Conservation (phyloP, 2,113 vertebrate species). For the Bos taurus region DNA sequence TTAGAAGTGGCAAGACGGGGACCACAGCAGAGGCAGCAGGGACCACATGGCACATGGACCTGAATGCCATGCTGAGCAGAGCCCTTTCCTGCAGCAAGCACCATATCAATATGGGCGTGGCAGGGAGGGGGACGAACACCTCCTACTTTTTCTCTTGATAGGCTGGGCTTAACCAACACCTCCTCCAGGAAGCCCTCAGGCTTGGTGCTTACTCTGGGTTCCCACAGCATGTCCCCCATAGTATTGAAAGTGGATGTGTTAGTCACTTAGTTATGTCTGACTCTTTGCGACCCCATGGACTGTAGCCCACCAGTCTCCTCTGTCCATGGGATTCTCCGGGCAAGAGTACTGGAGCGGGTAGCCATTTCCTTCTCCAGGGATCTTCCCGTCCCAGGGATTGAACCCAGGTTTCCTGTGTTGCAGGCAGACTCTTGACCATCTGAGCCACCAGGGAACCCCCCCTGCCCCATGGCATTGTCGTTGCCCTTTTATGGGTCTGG, state of each 20-base stretch:
- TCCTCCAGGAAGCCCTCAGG: conserved; percentile 11
- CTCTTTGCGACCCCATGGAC: not conserved
- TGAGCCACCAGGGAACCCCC: not conserved
- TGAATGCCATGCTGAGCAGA: not conserved
- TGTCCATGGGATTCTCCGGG: not conserved
- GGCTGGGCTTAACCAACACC: not conserved
- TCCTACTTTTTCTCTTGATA: not conserved
- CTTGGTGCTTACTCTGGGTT: not conserved
- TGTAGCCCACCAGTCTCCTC: not conserved
- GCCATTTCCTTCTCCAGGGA: not conserved
- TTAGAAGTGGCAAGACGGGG: not conserved
- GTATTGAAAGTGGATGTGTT: not conserved
- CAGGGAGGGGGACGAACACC: not conserved
- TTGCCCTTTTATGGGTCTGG: not conserved
- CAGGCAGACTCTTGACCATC: not conserved
- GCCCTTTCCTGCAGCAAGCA: not conserved
- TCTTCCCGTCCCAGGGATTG: not conserved
- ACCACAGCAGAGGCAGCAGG: not conserved
- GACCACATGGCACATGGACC: not conserved
- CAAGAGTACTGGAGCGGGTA: not conserved
- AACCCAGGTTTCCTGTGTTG: not conserved
- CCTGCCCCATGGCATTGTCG: too few species aligned
- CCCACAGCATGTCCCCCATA: not conserved
- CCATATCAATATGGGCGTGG: not conserved
- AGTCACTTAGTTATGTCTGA: not conserved